Percentiles rank a stretch among this genome's conserved stretches.
phyloP scores from a whole-genome alignment of 2,113 vertebrate species.

The Hypanus sabinus region DNA sequence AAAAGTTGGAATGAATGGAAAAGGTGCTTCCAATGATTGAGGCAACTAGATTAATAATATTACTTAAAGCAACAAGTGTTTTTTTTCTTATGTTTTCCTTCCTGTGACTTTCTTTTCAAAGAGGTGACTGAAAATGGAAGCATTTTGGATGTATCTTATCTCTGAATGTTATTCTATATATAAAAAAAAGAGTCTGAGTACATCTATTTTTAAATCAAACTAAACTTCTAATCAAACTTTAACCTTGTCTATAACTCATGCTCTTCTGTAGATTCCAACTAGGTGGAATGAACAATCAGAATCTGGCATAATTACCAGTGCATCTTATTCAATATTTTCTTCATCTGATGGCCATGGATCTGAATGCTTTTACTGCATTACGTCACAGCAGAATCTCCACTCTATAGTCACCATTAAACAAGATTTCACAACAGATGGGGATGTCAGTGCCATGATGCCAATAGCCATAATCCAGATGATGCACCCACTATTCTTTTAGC shows the following conservation, averaged over 20 bases:
- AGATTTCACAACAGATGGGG: background rate
- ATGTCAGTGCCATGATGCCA: background rate
- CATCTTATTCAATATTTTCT: too few relatives aligned
- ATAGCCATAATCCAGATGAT: background rate
- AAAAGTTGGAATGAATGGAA: background rate
- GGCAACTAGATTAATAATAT: too few relatives aligned
- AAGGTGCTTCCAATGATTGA: too few relatives aligned
- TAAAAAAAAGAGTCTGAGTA: background rate
- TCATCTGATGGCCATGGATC: background rate
- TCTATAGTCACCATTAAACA: background rate
- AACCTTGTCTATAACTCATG: background rate
- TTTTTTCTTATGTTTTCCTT: background rate
- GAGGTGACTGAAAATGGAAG: background rate
- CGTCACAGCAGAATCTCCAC: background rate
- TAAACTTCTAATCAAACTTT: background rate
- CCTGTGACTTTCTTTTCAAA: background rate
- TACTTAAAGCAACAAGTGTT: background rate
- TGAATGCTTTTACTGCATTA: background rate
- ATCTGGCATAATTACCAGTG: too few relatives aligned
- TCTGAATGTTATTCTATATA: background rate
- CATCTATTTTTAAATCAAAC: background rate
- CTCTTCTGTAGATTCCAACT: background rate
- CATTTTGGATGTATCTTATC: background rate
- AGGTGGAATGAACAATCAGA: background rate
- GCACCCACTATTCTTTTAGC: background rate